Conservation (phyloP, 2,888 invertebrate genomes). For the Plusia festucae region DNA sequence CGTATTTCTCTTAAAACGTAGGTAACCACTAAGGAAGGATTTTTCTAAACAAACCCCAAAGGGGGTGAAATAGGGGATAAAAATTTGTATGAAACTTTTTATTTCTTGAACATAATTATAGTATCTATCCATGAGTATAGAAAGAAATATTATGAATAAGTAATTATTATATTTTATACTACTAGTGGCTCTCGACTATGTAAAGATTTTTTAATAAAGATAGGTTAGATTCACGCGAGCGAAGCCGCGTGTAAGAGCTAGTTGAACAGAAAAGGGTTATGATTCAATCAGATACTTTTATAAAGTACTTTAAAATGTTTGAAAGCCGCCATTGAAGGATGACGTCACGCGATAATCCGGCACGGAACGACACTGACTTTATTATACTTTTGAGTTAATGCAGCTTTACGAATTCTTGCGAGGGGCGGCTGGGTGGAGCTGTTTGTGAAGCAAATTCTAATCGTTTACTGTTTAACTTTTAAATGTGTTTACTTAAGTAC, state of each 20-base stretch:
- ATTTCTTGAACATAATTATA: no score
- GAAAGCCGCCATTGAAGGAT: constrained; percentile 29
- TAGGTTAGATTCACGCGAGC: no score
- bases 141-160: no score
- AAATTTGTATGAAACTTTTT: no score
- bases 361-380: constrained; percentile 40
- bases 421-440: constrained; percentile 26
- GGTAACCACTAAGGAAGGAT: no score
- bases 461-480: constrained; percentile 50
- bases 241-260: not conserved
- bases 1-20: no score
- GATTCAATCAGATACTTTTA: not conserved
- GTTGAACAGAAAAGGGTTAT: not conserved
- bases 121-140: no score
- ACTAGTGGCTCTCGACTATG: no score
- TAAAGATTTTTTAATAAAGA: no score
- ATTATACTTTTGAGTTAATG: constrained; percentile 52
- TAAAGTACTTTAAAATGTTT: constrained; percentile 20
- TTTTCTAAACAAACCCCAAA: no score
- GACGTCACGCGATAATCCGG: constrained; percentile 43
- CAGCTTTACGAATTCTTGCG: constrained; percentile 46
- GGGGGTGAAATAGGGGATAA: no score
- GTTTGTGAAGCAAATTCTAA: constrained; percentile 47
- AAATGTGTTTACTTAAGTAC: constrained; percentile 38
- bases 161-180: no score